Conservation (phyloP, 2,888 invertebrate species). For the Amblyjoppa proteus region DNA sequence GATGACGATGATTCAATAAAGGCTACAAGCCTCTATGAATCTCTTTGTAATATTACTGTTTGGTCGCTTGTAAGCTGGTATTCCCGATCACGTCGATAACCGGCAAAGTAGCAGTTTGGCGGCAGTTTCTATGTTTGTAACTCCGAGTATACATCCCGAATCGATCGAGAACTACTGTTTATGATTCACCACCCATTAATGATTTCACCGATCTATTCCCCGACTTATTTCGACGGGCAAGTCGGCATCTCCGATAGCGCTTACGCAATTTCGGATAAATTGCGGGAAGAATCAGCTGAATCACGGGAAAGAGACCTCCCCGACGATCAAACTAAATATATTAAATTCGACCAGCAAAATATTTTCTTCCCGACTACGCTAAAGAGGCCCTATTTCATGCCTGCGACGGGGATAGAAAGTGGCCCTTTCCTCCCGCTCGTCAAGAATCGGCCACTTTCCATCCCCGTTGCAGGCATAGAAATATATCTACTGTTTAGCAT, state of each 20-base stretch:
- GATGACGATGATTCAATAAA: conserved; percentile 46
- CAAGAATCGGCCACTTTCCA: no score
- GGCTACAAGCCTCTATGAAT: neutral
- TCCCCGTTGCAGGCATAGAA: no score
- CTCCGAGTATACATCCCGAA: conserved; percentile 5
- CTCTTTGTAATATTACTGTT: neutral
- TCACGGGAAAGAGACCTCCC: conserved; percentile 39
- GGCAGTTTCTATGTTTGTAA: conserved; percentile 8
- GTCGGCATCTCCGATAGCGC: conserved; percentile 66
- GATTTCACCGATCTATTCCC: conserved; percentile 69
- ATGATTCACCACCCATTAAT: conserved; percentile 78
- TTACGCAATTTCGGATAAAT: conserved; percentile 80
- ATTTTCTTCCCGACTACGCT: neutral
- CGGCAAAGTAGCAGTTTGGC: conserved; percentile 21
- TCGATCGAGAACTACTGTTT: conserved; percentile 67
- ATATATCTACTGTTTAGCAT: no score
- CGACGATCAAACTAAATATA: neutral
- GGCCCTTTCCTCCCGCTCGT: no score
- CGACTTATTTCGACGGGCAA: conserved; percentile 51
- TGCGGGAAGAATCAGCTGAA: conserved; percentile 72
- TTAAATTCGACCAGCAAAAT: neutral
- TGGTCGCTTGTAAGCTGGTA: conserved; percentile 21
- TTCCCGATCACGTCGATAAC: conserved; percentile 35
- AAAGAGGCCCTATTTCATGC: no score
- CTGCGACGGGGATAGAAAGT: no score